Evolutionary conservation across 2,888 invertebrate genomes (phyloP), one percentile per base, ranked within the genome.

Genomic region (Panopea generosa): DNA sequence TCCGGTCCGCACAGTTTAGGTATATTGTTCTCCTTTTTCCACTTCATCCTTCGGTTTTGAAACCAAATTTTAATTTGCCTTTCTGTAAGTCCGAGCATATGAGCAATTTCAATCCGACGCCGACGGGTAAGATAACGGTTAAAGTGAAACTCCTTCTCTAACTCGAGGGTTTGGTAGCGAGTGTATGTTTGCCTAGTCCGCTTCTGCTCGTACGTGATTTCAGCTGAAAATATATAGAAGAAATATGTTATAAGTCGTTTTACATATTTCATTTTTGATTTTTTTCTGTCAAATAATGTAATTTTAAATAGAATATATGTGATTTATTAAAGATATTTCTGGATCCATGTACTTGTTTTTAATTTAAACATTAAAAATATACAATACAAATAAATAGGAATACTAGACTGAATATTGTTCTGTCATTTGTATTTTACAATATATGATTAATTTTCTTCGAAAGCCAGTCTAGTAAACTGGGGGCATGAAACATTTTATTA

Each of bases 121-220:
- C 99, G 95, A 93, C 99, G 95, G 92, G 98, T 98, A 94, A 99
- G 95, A 95, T 99, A 99, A 93, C 98, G 96, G 94, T 98, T 99
- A 95, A 97, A 98, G 94, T 98, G 98, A 95, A 98, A 98, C 94
- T 98, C 98, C 93, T 98, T 98, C 94, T 98, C 98, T 94, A 98
- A 94, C 94, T 98, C 98, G 93, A 99, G 95, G 69, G 98, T 99
- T 95, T 99, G 99, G 95, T 98, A 98, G 93, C 98, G 95, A 87
- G 98, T 98, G 94, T 98, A 98, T 87, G 98, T 98, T 94, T 98
- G 98, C 90, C 98, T 95, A 85, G 98, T 98, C 93, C 98, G 95
- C 94, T 98, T 98, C 94, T 98, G 95, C 94, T 98, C 89, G 38
- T 87, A 89, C 38, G 88, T 84, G 7, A 88, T 86, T 61, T 88